phyloP scores from a whole-genome alignment of 2,888 invertebrate species.

The Pecten maximus region DNA sequence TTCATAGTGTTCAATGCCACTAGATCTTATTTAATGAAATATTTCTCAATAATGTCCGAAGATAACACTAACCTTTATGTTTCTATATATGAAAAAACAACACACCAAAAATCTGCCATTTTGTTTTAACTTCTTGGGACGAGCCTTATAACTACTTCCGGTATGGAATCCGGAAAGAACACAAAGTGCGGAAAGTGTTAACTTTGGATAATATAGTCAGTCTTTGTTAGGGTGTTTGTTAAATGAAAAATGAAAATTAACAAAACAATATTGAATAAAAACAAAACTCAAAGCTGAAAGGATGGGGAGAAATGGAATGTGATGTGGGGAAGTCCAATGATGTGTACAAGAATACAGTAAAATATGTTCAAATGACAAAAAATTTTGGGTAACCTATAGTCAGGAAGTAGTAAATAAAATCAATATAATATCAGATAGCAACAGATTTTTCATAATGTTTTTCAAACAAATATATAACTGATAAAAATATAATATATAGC shows the following conservation, averaged over 20 bases:
- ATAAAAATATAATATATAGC: not conserved
- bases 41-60: no score
- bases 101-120: no score
- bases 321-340: not conserved
- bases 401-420: not conserved
- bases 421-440: not conserved
- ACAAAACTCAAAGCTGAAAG: conserved; percentile 1
- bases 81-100: no score
- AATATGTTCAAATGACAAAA: not conserved
- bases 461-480: not conserved
- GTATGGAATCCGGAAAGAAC: no score
- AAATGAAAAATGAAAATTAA: not conserved
- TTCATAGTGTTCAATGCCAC: no score
- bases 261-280: not conserved
- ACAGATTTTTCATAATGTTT: not conserved
- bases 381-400: not conserved
- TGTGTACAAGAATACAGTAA: no score
- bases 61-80: no score
- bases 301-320: not conserved
- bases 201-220: no score
- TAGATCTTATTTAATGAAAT: no score
- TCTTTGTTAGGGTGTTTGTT: not conserved
- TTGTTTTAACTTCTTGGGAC: no score
- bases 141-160: no score
- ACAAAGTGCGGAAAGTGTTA: no score